Conservation (phyloP, 2,888 invertebrate genomes). For the Nemotelus nigrinus region DNA sequence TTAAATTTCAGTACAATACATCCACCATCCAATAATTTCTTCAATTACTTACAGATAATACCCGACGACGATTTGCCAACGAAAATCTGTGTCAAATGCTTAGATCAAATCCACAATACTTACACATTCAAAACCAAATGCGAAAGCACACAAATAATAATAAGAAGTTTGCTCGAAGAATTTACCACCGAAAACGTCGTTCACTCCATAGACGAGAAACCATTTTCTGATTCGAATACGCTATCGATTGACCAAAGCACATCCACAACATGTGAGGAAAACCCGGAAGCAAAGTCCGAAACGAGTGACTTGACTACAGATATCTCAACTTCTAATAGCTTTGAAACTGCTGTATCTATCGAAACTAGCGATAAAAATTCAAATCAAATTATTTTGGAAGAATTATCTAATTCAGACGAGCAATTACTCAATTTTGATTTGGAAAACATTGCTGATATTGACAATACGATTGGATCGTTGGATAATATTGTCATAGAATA, state of each 20-base stretch:
- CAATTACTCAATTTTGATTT: constrained; percentile 25
- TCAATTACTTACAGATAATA: neutral
- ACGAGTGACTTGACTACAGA: neutral
- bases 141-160: constrained; percentile 6
- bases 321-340: no score
- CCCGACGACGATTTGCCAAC: constrained; percentile 1
- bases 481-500: constrained; percentile 28
- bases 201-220: no score
- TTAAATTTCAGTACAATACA: no score
- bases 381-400: neutral
- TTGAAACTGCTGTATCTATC: no score
- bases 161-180: neutral
- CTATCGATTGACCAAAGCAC: neutral
- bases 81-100: constrained; percentile 14
- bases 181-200: neutral
- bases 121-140: constrained; percentile 32
- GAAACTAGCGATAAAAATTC: no score
- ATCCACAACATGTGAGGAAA: neutral
- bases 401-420: neutral
- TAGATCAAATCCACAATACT: constrained; percentile 25
- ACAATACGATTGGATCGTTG: neutral
- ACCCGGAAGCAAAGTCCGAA: neutral
- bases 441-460: constrained; percentile 1
- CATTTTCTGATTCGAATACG: neutral
- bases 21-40: neutral